These are phyloP conservation scores for Salvelinus fontinalis DNA, from an alignment of 2,113 vertebrate genomes.

Conservation along the genomic window DNA sequence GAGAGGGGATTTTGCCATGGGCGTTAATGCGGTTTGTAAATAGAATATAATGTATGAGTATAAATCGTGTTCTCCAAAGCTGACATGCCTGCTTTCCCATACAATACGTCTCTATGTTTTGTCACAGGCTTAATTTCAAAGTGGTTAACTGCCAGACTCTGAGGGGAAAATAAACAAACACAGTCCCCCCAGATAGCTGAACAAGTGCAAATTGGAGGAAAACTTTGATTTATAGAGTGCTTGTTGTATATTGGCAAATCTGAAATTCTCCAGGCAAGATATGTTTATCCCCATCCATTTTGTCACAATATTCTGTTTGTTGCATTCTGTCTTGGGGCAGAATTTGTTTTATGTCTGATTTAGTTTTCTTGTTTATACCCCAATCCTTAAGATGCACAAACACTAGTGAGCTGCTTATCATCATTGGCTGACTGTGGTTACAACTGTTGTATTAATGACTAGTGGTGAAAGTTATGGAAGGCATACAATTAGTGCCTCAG, in stretches of 20 bases:
- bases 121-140: slow-evolving; percentile 54
- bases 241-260: slow-evolving; percentile 55
- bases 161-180: slow-evolving; percentile 52
- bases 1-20: slow-evolving; percentile 36
- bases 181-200: slow-evolving; percentile 46
- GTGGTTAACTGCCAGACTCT: slow-evolving; percentile 29
- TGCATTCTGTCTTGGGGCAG: slow-evolving; percentile 46
- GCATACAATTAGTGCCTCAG: slow-evolving; percentile 12
- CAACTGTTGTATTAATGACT: slow-evolving; percentile 60
- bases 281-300: slow-evolving; percentile 47
- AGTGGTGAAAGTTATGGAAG: slow-evolving; percentile 38
- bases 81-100: slow-evolving; percentile 9
- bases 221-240: slow-evolving; percentile 59
- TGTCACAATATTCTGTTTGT: slow-evolving; percentile 63
- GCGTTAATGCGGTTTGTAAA: slow-evolving; percentile 65
- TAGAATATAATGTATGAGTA: slow-evolving; percentile 53
- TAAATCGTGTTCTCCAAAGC: slow-evolving; percentile 31
- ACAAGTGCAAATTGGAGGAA: slow-evolving; percentile 57
- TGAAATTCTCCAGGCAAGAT: slow-evolving; percentile 56
- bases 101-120: slow-evolving; percentile 38
- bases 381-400: slow-evolving; percentile 49
- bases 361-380: slow-evolving; percentile 40
- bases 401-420: slow-evolving; percentile 53
- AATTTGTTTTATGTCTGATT: slow-evolving; percentile 48
- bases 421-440: slow-evolving; percentile 50